phyloP scores from a whole-genome alignment of 1,140 invertebrate genomes.

The Cylas formicarius region DNA sequence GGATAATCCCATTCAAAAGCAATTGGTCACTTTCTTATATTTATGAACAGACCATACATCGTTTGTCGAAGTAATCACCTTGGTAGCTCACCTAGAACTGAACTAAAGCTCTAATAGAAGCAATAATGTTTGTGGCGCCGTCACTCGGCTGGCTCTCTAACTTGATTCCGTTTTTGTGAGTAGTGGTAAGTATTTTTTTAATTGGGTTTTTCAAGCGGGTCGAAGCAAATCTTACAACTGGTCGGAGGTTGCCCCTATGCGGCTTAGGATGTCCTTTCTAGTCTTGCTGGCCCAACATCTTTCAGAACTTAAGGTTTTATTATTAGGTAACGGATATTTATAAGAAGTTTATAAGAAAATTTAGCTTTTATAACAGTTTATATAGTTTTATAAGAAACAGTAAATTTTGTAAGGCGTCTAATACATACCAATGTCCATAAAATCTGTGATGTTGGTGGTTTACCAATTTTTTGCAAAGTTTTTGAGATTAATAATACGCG shows the following conservation, averaged over 20 bases:
- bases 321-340: no score
- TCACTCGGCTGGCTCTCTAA: no score
- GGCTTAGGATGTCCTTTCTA: background rate
- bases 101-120: no score
- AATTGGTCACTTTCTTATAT: no score
- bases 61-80: no score
- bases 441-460: background rate
- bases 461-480: background rate
- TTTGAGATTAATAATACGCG: slow-evolving; percentile 1
- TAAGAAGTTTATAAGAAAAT: no score
- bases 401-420: background rate
- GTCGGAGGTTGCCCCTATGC: background rate
- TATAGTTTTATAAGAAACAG: no score
- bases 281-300: background rate
- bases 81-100: no score
- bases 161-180: background rate
- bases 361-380: no score
- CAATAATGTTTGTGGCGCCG: no score
- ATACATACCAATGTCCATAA: background rate
- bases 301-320: background rate
- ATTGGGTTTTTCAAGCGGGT: background rate
- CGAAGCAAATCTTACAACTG: background rate
- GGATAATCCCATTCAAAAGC: no score
- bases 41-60: no score
- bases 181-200: background rate